Evolutionary conservation across 2,113 vertebrate species (phyloP).

Genomic region (Eonycteris spelaea): DNA sequence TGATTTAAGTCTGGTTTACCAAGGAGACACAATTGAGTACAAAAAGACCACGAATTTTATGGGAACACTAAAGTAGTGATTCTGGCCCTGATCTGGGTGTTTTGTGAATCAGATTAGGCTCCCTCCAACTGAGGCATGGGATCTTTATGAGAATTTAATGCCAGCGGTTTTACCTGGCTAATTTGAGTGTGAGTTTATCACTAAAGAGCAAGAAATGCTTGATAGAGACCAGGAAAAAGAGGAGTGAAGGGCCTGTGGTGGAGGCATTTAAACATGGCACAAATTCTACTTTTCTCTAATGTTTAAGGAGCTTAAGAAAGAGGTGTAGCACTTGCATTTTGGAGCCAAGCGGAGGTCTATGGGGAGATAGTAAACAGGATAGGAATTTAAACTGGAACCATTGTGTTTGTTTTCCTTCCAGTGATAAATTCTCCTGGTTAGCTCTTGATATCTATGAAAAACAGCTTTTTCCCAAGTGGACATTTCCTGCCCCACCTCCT

Average conservation of each 20-base stretch:
- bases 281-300: conserved; percentile 8
- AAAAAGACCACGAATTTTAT: not conserved
- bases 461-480: conserved; percentile 51
- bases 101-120: not conserved
- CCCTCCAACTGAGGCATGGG: not conserved
- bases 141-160: not conserved
- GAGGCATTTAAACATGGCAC: not conserved
- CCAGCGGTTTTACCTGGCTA: not conserved
- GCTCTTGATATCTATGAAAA: conserved; percentile 66
- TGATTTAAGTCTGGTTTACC: conserved; percentile 17
- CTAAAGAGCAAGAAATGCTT: conserved; percentile 35
- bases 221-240: not conserved
- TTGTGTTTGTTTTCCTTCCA: conserved; percentile 75
- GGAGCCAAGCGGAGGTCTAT: conserved; percentile 33
- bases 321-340: conserved; percentile 43
- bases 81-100: not conserved
- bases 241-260: not conserved
- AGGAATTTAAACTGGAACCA: conserved; percentile 59
- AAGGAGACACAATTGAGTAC: not conserved
- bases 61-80: conserved; percentile 26
- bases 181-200: not conserved
- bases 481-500: conserved; percentile 66
- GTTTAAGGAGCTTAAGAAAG: conserved; percentile 35
- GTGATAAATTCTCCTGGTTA: conserved; percentile 70
- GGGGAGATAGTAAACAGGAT: conserved; percentile 69